Evolutionary conservation across 2,797 vertebrate species (phyloP).

Genomic region (Sternotherus odoratus): DNA sequence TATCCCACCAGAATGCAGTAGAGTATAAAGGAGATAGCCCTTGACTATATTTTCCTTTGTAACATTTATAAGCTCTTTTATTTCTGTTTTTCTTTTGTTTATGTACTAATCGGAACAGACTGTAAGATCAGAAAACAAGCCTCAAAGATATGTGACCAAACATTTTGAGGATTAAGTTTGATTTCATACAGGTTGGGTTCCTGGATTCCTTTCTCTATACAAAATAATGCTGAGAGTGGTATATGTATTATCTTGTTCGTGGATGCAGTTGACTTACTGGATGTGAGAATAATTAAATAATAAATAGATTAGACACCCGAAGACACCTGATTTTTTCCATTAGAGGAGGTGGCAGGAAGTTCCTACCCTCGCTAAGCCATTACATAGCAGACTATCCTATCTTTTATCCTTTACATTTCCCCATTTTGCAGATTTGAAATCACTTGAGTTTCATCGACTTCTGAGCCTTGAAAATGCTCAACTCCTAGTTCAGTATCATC

Average conservation of each 20-base stretch:
- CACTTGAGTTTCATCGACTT: background rate
- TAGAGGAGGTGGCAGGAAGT: background rate
- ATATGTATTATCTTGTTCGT: constrained; percentile 23
- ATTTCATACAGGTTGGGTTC: background rate
- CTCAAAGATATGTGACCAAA: background rate
- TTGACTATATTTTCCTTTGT: background rate
- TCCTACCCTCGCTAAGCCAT: background rate
- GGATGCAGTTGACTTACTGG: constrained; percentile 20
- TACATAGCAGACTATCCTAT: background rate
- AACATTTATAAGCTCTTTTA: background rate
- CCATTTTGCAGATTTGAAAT: background rate
- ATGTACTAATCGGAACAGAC: constrained; percentile 12
- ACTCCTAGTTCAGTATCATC: background rate
- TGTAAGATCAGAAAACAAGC: background rate
- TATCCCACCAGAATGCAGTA: constrained; percentile 50
- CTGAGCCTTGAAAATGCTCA: background rate
- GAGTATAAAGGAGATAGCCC: constrained; percentile 28
- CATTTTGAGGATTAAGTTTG: background rate
- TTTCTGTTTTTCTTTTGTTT: constrained; percentile 15
- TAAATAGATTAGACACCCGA: background rate
- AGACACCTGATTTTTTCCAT: background rate
- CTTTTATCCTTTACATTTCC: no score
- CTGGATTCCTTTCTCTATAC: background rate
- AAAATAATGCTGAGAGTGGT: background rate
- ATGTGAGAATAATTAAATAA: constrained; percentile 3